A percentile compares a stretch with the other conserved stretches of the same genome.
These are phyloP conservation scores for Euglossa dilemma DNA, from an alignment of 1,140 invertebrate species.

Conservation along the genomic window DNA sequence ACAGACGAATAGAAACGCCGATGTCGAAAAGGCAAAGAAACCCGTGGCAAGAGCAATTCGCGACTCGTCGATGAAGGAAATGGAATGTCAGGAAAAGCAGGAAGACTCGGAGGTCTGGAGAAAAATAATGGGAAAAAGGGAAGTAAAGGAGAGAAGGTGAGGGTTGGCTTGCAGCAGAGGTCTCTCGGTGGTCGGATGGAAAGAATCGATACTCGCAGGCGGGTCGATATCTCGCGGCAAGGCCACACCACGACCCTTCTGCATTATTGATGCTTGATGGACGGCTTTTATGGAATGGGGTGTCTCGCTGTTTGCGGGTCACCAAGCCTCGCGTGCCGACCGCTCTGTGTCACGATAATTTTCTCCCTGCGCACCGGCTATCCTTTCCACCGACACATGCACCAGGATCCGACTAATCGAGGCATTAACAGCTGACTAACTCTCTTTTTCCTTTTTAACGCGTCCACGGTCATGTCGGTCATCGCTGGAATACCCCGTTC, in stretches of 20 bases:
- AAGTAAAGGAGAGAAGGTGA: neutral
- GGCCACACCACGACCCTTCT: conserved; percentile 75
- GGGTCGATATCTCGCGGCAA: conserved; percentile 74
- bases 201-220: conserved; percentile 70
- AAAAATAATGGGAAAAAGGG: neutral
- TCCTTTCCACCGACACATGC: conserved; percentile 12
- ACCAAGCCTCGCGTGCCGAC: conserved; percentile 63
- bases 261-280: conserved; percentile 75
- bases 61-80: no score
- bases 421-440: neutral
- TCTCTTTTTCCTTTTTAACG: neutral
- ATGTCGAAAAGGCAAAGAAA: no score
- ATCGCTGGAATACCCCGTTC: no score
- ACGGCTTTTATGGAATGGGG: conserved; percentile 71
- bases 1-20: no score
- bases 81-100: no score
- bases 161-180: conserved; percentile 34
- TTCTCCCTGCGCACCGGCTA: conserved; percentile 37
- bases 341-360: conserved; percentile 57
- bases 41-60: no score
- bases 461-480: neutral
- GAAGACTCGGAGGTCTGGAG: neutral
- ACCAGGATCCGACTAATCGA: conserved; percentile 7
- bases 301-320: conserved; percentile 69
- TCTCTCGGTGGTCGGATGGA: conserved; percentile 17